phyloP scores from a whole-genome alignment of 1,140 invertebrate genomes.

The Goniozus legneri region DNA sequence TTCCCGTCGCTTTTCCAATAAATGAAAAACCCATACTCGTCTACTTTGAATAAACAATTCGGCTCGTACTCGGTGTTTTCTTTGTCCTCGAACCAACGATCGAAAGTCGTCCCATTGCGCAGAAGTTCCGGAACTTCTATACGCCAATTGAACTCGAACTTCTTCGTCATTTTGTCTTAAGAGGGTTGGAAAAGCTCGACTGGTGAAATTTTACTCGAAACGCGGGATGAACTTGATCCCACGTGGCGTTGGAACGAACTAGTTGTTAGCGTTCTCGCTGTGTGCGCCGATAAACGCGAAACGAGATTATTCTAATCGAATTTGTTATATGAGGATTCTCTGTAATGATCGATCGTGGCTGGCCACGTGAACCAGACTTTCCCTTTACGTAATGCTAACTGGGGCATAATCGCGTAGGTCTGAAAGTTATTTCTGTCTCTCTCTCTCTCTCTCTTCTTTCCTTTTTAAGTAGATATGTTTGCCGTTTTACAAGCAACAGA shows the following conservation, averaged over 20 bases:
- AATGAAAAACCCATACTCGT: constrained; percentile 98
- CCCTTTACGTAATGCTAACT: constrained; percentile 25
- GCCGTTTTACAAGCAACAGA: too few species aligned
- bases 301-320: constrained; percentile 33
- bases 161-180: constrained; percentile 96
- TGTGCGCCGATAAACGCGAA: constrained; percentile 9
- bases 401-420: too few species aligned
- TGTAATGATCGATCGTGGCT: constrained; percentile 2
- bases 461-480: too few species aligned
- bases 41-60: constrained; percentile 89
- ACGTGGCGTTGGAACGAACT: constrained; percentile 10
- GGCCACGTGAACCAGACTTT: constrained; percentile 6
- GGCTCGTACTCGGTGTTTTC: constrained; percentile 84
- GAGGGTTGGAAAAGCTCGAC: background rate
- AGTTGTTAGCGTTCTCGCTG: background rate
- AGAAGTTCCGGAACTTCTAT: constrained; percentile 86
- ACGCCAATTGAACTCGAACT: constrained; percentile 98
- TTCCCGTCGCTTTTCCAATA: constrained; percentile 97
- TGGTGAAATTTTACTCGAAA: background rate
- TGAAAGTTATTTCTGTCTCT: too few species aligned
- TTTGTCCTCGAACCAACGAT: constrained; percentile 96
- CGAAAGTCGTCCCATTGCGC: constrained; percentile 78
- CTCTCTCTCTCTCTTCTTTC: too few species aligned
- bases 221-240: background rate
- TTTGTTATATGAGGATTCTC: constrained; percentile 27